Base-by-base conservation (phyloP, 2,113 vertebrate species). In the Sardina pilchardus region DNA sequence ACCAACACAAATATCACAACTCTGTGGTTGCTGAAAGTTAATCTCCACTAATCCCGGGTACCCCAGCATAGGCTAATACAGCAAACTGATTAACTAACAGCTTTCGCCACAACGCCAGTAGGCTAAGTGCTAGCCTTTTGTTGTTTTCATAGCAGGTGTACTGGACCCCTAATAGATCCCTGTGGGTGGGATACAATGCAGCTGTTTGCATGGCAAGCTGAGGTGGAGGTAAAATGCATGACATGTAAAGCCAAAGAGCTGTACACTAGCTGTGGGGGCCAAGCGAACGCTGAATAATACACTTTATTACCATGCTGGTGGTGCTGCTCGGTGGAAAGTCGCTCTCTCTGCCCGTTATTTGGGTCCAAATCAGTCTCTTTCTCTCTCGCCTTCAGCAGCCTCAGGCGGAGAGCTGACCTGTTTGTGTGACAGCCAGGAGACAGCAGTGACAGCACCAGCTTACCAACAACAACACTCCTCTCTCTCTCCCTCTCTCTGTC, bases 381-480 rank as follows among this genome's bases (percentile, higher is more conserved):
- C 63, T 30, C 59, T 7, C 59, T 63, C 59, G 6, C 63, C 16
- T 78, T 16, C 10, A 17, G 71, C 19, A 16, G 71, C 71, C 71
- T 78, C 4, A 36, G 71, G 71, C 71, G 39, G 19, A 36, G 16
- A 1, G 34, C 30, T 78, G 71, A 78, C 71, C 71, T 34, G 71
- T 34, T 78, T 36, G 34, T 78, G 34, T 78, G 71, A 78, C 71
- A 36, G 34, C 30, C 30, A 36, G 30, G 71, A 24, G 53, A 30
- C 63, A 78, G 71, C 26, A 36, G 71, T 78, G 71, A 78, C 71
- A 78, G 71, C 30, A 78, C 30, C 26, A 78, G 71, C 26, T 78
- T 34, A 36, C 71, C 30, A 36, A 78, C 63, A 63, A 63, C 59
- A 30, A 71, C 71, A 39, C 34, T 16, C 14, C 14, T 36, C 30